Evolutionary conservation across 2,888 invertebrate genomes (phyloP), one percentile per base, ranked within the genome.

Genomic region (Belgica antarctica): DNA sequence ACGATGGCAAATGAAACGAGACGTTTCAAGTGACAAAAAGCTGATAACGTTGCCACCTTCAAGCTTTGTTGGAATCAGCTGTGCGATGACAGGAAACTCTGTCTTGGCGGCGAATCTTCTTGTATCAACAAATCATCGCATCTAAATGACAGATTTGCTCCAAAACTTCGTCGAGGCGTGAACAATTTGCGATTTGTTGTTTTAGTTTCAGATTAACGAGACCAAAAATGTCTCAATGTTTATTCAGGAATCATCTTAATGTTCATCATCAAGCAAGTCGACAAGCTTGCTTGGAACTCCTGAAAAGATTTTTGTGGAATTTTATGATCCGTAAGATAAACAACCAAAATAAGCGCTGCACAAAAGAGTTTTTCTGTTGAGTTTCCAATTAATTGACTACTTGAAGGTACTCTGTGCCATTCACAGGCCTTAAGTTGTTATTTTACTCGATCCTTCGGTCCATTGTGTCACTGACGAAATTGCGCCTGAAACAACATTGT

Each of bases 401-500:
- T 52, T 10, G 52, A 52, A 52, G 52, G 52, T 52, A 3, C n/a
- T 31, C 12, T 31, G 12, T 8, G 34, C 59, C 59, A 52, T 22
- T 68, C 68, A 28, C n/a, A n/a, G n/a, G n/a, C n/a, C 57, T 57
- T 68, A 47, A 57, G 28, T 57, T 68, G 57, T 68, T 68, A 57
- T 68, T 68, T 5, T 25, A 68, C 52, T 31, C 57, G 15, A 15
- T 34, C 19, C 25, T 57, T 59, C 8, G 15, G 19, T 24, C 22
- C 31, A 66, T 66, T 66, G 66, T 66, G 66, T 46, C 46, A 7
- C 22, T 66, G 66, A 52, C 66, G n/a, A 66, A 31, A 57, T 66
- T 52, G 15, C 47, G 8, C 68, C 68, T 68, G 68, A 68, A 68
- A 68, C 52, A 68, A 68, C 68, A 59, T 59, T 27, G 59, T 27